Base-by-base conservation (phyloP, 2,888 invertebrate genomes). In the Nebria brevicollis region DNA sequence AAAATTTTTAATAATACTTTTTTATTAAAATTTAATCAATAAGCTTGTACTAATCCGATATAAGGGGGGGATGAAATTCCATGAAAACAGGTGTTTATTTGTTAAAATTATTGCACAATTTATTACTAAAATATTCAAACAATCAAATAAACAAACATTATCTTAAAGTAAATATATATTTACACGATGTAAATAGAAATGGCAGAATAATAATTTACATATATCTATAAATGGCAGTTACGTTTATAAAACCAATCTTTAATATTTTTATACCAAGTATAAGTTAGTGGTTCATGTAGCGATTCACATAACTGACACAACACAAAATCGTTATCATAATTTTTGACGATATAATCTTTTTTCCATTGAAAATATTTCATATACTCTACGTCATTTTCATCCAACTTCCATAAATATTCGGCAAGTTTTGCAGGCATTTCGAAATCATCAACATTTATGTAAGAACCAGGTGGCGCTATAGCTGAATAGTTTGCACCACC, bases 261-360 rank as follows among this genome's bases (percentile, higher is more conserved):
- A 13, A 86, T 82, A 82, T 84, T 79, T 13, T 73, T 82, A 72
- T 86, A 86, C 68, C 84, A 85, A 13, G 68, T n/a, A 34, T 81
- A 77, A 72, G 77, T 70, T 2, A 82, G 81, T 34, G 84, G 85
- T 79, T 86, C 80, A 82, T 84, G 79, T 13, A 84, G 41, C 43
- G 82, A 83, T 66, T 72, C 68, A 78, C 84, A 84, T 34, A 84
- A 65, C n/a, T 75, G 64, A 65, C 75, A 65, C 15, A 65, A 15
- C 15, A 25, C 25, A 75, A 68, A 25, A 13, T 26, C 42, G 8
- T 10, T 5, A 4, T 15, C 25, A 65, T 10, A 64, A 26, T 68
- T 68, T 20, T 66, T 42, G 6, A 83, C 65, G 1, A 10, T 25
- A 74, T 82, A 84, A 65, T 82, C 3, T 11, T 66, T 75, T 77